Conservation (phyloP, 35 echinoderm and acorn worm species). For the Diadema setosum region DNA sequence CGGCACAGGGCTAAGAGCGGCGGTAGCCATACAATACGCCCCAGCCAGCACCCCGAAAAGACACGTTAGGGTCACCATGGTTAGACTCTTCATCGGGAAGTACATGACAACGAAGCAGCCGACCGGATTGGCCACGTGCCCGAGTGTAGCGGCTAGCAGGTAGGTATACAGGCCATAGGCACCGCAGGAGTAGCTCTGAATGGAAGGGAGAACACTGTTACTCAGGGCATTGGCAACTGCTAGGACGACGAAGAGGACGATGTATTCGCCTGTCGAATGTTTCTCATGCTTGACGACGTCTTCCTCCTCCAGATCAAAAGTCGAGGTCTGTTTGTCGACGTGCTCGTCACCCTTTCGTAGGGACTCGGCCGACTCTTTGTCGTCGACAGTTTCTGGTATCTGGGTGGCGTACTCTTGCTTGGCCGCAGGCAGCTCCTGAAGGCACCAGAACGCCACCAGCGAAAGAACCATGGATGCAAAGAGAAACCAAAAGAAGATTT, state of each 20-base stretch:
- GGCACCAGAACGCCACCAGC: constrained; percentile 16
- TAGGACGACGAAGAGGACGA: constrained; percentile 12
- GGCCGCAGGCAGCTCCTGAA: constrained; percentile 23
- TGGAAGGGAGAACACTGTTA: constrained; percentile 59
- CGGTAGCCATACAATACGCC: constrained; percentile 41
- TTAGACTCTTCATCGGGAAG: constrained; percentile 23
- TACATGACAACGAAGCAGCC: constrained; percentile 48
- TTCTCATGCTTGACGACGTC: neutral
- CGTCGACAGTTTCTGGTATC: neutral
- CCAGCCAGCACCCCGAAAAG: constrained; percentile 4
- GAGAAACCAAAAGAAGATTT: constrained; percentile 39
- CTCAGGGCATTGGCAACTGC: constrained; percentile 23
- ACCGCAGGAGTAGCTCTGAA: constrained; percentile 54
- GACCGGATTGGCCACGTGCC: constrained; percentile 41
- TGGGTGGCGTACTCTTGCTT: constrained; percentile 23
- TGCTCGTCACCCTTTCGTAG: neutral
- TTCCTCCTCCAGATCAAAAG: neutral
- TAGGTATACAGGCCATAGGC: constrained; percentile 49
- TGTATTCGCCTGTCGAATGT: constrained; percentile 7
- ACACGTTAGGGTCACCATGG: neutral
- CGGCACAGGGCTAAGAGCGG: constrained; percentile 42
- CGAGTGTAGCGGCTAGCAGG: constrained; percentile 38
- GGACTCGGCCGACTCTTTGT: neutral
- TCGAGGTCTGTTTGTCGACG: neutral
- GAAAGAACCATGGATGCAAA: constrained; percentile 25